Evolutionary conservation across 2,888 invertebrate species (phyloP).

Genomic region (Lymantria monacha): DNA sequence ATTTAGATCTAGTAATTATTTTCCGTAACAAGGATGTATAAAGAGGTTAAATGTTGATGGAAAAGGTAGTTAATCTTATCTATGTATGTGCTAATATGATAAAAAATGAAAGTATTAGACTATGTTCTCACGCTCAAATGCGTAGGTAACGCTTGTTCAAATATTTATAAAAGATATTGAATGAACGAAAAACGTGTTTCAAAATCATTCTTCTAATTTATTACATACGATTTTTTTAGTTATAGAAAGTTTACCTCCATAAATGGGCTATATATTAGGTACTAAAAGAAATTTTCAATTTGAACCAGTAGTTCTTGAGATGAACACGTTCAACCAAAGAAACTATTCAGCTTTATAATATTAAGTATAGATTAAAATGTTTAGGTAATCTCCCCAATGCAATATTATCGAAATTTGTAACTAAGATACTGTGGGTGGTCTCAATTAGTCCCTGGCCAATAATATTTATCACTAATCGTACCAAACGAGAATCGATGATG

Average conservation of each 20-base stretch:
- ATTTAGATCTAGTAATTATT: not conserved
- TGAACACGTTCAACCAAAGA: too few relatives aligned
- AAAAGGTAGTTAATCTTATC: constrained; percentile 6
- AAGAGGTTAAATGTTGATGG: constrained; percentile 4
- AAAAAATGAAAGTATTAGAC: constrained; percentile 40
- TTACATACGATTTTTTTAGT: not conserved
- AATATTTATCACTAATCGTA: constrained; percentile 21
- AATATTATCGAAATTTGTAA: not conserved
- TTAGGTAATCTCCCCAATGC: not conserved
- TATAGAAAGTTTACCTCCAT: too few relatives aligned
- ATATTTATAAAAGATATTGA: constrained; percentile 42
- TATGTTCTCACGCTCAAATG: constrained; percentile 63
- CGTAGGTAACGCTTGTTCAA: constrained; percentile 41
- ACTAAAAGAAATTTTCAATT: too few relatives aligned
- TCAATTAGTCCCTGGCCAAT: constrained; percentile 19
- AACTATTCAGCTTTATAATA: too few relatives aligned
- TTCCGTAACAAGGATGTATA: constrained; percentile 1
- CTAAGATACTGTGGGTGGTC: constrained; percentile 17
- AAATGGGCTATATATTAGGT: too few relatives aligned
- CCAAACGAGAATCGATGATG: constrained; percentile 10
- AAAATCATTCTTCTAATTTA: not conserved
- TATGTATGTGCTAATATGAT: constrained; percentile 30
- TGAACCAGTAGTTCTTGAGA: too few relatives aligned
- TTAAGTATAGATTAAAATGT: not conserved
- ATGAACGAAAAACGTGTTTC: constrained; percentile 3